Base-by-base conservation (phyloP, 1,140 invertebrate genomes). In the Lerema accius region DNA sequence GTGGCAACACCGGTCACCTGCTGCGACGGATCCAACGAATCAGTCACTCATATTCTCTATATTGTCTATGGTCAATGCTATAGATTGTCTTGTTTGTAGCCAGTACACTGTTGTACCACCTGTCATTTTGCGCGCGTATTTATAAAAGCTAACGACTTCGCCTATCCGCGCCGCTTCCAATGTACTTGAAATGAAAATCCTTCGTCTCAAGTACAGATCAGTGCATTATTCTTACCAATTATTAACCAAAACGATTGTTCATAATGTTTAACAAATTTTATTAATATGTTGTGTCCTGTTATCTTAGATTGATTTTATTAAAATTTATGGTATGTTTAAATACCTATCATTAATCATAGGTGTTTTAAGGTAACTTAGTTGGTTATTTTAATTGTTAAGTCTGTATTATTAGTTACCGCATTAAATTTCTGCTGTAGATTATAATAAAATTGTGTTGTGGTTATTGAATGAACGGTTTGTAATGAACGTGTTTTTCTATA, bases 161-260 rank as follows among this genome's bases (percentile, higher is more conserved):
- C n/a, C n/a, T n/a, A n/a, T n/a, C n/a, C n/a, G n/a, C n/a, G n/a
- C 35, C 35, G 35, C 35, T 37, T 4, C n/a, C 35, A 11, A 37
- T 11, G 4, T 37, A 37, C 4, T 37, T 11, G 35, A 37, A 11
- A 2, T 37, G 7, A 7, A 32, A 65, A 71, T 67, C 73, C 73
- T 73, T 78, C 71, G 72, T 78, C 72, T 80, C 65, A 56, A 70
- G 40, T 62, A 61, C 58, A 51, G 66, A 61, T 51, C 42, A 60
- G 35, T 60, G 46, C 63, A 68, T 67, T 78, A 78, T 56, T 14
- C 73, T 78, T 85, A 82, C 85, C 85, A 88, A 89, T 73, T 83
- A 84, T 84, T 86, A 88, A 86, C 86, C 85, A 89, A 89, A 86
- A 78, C 65, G 55, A 82, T 89, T 86, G 84, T 88, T 89, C 78